A percentile compares a stretch with the other conserved stretches of the same genome.
phyloP scores from a whole-genome alignment of 1,140 invertebrate species.

The Atta texana region DNA sequence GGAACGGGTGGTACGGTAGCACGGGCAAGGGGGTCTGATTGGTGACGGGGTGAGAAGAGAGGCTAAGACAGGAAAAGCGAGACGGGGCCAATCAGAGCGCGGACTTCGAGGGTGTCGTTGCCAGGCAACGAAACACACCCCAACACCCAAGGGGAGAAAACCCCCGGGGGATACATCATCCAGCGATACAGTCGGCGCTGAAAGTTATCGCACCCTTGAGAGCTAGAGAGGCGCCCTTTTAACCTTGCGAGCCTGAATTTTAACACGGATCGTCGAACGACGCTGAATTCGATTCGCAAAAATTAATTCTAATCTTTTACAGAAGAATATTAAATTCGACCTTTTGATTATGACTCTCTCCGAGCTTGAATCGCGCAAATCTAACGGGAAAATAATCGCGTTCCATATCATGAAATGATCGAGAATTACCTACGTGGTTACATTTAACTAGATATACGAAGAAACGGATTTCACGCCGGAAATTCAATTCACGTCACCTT shows the following conservation, averaged over 20 bases:
- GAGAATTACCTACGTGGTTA: neutral
- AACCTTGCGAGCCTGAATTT: slow-evolving; percentile 60
- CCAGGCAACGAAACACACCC: slow-evolving; percentile 83
- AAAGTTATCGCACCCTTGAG: slow-evolving; percentile 80
- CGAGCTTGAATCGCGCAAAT: neutral
- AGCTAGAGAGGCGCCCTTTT: slow-evolving; percentile 68
- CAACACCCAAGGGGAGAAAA: slow-evolving; percentile 80
- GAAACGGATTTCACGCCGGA: neutral
- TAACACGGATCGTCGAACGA: neutral
- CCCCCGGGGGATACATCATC: slow-evolving; percentile 80
- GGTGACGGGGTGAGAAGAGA: slow-evolving; percentile 71
- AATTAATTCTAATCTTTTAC: slow-evolving; percentile 7
- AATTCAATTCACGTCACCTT: neutral
- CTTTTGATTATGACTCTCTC: neutral
- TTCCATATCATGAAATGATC: neutral
- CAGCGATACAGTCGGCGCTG: slow-evolving; percentile 81
- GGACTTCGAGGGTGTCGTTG: slow-evolving; percentile 85
- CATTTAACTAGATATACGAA: neutral
- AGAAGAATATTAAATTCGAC: neutral
- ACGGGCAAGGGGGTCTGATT: slow-evolving; percentile 68
- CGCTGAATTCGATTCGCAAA: neutral
- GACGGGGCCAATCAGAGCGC: slow-evolving; percentile 78
- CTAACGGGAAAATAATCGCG: slow-evolving; percentile 7
- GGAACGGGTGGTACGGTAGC: slow-evolving; percentile 52
- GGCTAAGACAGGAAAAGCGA: slow-evolving; percentile 75